phyloP scores from a whole-genome alignment of 37 sponge, comb jelly and placozoan species.

The Petrosia ficiformis region DNA sequence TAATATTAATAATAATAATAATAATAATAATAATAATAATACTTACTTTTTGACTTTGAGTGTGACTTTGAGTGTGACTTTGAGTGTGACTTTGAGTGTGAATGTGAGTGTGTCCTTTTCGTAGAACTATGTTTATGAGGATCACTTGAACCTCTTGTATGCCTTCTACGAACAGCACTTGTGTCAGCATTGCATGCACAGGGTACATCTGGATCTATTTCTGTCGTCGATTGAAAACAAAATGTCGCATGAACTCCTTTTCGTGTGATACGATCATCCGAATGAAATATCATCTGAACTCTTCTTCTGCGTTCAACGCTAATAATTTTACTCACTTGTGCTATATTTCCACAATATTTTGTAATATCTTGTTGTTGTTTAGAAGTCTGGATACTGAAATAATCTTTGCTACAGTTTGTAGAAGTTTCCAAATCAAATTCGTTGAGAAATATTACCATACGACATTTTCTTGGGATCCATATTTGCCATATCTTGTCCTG shows the following conservation, averaged over 20 bases:
- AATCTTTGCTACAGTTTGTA: slow-evolving; percentile 31
- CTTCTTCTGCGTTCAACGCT: slow-evolving; percentile 9
- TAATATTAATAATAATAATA: background rate
- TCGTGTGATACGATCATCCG: slow-evolving; percentile 10
- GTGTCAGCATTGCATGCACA: slow-evolving; percentile 12
- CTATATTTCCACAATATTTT: slow-evolving; percentile 28
- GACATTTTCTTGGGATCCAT: slow-evolving; percentile 33
- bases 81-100: background rate
- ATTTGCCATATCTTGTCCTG: slow-evolving; percentile 63
- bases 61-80: background rate
- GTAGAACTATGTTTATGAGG: background rate
- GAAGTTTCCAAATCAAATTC: slow-evolving; percentile 39
- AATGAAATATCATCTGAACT: slow-evolving; percentile 51
- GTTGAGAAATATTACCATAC: slow-evolving; percentile 29
- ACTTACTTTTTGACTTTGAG: background rate
- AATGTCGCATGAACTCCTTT: slow-evolving; percentile 30
- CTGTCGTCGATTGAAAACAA: slow-evolving; percentile 21
- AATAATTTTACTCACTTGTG: background rate
- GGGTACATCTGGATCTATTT: background rate
- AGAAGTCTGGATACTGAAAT: slow-evolving; percentile 48
- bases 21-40: background rate
- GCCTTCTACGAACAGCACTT: background rate
- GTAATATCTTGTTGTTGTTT: slow-evolving; percentile 22
- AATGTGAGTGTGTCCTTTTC: too few species aligned
- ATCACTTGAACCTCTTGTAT: background rate